These are phyloP conservation scores for Ciconia nigra DNA, from an alignment of 2,797 vertebrate genomes.

Conservation along the genomic window DNA sequence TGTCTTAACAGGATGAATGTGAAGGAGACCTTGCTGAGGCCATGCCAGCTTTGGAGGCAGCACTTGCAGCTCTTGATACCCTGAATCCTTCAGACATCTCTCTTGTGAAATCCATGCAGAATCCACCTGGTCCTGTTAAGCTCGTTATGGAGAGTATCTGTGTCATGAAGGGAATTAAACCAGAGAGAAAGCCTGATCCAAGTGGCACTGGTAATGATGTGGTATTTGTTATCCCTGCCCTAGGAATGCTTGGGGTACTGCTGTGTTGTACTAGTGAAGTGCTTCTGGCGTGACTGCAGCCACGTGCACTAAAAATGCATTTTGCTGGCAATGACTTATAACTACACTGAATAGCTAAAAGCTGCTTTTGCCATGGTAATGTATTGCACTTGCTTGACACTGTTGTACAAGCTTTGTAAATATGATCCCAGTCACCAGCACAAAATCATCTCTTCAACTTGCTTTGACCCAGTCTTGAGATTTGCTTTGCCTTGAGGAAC, in stretches of 20 bases:
- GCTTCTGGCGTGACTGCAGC: neutral
- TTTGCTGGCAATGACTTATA: neutral
- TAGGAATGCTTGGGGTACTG: neutral
- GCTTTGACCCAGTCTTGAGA: neutral
- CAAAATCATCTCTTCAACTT: neutral
- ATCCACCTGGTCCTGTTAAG: constrained; percentile 90
- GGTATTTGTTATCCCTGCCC: neutral
- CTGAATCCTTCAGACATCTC: constrained; percentile 90
- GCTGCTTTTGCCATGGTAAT: neutral
- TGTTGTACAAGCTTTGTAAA: neutral
- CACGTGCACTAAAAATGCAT: neutral
- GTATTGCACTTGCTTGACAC: neutral
- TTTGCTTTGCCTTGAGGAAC: neutral
- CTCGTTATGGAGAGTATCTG: constrained; percentile 96
- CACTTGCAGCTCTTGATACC: constrained; percentile 87
- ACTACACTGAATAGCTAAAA: neutral
- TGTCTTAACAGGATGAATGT: constrained; percentile 85
- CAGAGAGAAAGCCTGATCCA: constrained; percentile 91
- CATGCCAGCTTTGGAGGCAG: constrained; percentile 89
- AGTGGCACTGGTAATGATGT: constrained; percentile 81
- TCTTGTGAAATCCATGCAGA: constrained; percentile 92
- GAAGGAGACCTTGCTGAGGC: constrained; percentile 91
- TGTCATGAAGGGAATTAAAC: constrained; percentile 88
- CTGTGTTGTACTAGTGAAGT: neutral
- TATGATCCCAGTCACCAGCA: neutral